Base-by-base conservation (phyloP, 2,113 vertebrate genomes). In the Laticauda laticaudata region DNA sequence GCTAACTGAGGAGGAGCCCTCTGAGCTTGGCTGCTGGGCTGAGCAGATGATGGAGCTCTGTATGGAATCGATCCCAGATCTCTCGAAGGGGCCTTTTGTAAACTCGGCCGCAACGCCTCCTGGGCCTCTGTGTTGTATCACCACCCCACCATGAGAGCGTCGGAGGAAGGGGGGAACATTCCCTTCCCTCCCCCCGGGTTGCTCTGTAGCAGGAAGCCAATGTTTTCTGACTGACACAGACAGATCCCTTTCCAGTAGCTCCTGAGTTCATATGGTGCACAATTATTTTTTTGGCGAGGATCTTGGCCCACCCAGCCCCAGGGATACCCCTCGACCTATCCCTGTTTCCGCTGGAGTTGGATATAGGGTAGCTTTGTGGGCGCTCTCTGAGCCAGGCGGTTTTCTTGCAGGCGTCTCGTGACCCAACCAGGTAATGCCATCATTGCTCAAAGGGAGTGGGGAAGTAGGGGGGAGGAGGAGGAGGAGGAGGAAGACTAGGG, bases 321-420 rank as follows among this genome's bases (percentile, higher is more conserved):
- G 61, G 8, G 26, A 14, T 10, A 11, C 5, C 11, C 55, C n/a
- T 5, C 1, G 4, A 23, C 8, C 45, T 5, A 51, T 18, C 54
- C 1, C 39, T 5, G 1, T 45, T 86, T 61, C 85, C 24, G 15
- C 18, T 51, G 55, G 24, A 51, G 26, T 5, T 24, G 91, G 48
- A 39, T 1, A 15, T 0, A 39, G 2, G 11, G 10, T 10, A 5
- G 29, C 9, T 18, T 56, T 24, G 3, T 0, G 8, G 59, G 10
- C 4, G 26, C 3, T 12, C 59, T 29, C 26, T 64, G 24, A 64
- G 59, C 24, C 3, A 4, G 59, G 26, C 0, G 10, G 59, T 23
- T 57, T 57, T 23, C 56, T 57, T 57, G 7, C 56, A 23, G 56
- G 2, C 56, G 2, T 57, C 56, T 57, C 6, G 21, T 57, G 56